A percentile compares a stretch with the other conserved stretches of the same genome.
phyloP scores from a whole-genome alignment of 2,797 vertebrate species.

The Anguilla megastoma region DNA sequence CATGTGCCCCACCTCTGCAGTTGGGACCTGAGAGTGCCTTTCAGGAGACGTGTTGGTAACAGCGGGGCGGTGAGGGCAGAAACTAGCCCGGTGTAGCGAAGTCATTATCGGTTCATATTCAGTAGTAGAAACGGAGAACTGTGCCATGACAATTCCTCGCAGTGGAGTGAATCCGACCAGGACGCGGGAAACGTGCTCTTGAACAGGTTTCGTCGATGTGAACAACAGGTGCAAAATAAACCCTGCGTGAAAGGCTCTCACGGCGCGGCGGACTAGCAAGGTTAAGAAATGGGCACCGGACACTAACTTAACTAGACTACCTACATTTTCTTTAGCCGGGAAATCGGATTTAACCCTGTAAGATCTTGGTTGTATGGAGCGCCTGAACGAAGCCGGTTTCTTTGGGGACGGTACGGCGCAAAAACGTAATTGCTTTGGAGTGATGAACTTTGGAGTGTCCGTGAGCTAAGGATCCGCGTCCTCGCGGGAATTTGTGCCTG shows the following conservation, averaged over 20 bases:
- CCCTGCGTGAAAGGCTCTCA: background rate
- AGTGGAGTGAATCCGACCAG: background rate
- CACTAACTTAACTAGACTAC: background rate
- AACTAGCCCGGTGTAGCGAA: background rate
- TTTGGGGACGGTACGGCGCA: background rate
- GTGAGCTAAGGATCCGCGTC: conserved; percentile 24
- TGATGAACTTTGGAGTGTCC: conserved; percentile 33
- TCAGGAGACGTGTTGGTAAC: background rate
- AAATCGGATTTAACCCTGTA: background rate
- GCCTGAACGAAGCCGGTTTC: background rate
- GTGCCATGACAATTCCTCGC: conserved; percentile 3
- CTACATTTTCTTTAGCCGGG: background rate
- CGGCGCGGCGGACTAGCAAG: background rate
- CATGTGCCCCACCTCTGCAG: conserved; percentile 49
- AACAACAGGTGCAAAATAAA: conserved; percentile 39
- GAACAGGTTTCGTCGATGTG: background rate
- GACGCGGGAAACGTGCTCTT: background rate
- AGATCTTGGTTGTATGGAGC: background rate
- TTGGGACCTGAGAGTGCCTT: background rate
- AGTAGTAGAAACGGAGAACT: background rate
- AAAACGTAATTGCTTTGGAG: background rate
- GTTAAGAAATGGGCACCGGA: background rate
- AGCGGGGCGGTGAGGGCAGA: background rate
- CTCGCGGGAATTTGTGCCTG: conserved; percentile 33
- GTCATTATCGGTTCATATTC: background rate